phyloP scores from a whole-genome alignment of 2,797 vertebrate genomes.

The Enteromius mattozi region DNA sequence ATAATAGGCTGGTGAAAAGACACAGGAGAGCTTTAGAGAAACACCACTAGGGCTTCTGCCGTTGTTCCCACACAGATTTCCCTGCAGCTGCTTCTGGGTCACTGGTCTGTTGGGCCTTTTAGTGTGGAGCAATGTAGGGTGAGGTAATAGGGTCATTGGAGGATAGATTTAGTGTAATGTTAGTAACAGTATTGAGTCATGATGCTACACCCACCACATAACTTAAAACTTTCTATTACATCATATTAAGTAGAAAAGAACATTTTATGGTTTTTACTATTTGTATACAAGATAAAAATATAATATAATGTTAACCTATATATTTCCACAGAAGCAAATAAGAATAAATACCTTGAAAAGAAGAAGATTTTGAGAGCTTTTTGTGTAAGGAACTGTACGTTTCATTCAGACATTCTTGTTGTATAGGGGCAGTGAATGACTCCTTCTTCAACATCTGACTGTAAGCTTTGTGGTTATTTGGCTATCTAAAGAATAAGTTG shows the following conservation, averaged over 20 bases:
- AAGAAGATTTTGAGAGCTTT: not conserved
- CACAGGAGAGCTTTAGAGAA: conserved; percentile 27
- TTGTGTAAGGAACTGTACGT: not conserved
- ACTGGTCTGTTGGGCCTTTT: conserved; percentile 21
- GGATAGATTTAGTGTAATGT: conserved; percentile 24
- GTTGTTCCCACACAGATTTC: conserved; percentile 44
- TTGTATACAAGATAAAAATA: not conserved
- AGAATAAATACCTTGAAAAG: not conserved
- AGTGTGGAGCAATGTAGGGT: conserved; percentile 29
- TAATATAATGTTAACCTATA: not conserved
- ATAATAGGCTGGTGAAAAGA: conserved; percentile 48
- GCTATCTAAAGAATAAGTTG: not conserved
- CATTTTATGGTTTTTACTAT: not conserved
- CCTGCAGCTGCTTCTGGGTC: conserved; percentile 27
- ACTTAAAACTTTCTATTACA: not conserved
- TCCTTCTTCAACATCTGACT: not conserved
- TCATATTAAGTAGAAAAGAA: not conserved
- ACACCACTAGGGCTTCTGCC: conserved; percentile 18
- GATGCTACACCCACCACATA: conserved; percentile 3
- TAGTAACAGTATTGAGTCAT: conserved; percentile 26
- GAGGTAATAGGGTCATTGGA: conserved; percentile 22
- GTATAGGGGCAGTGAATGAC: not conserved
- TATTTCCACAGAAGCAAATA: not conserved
- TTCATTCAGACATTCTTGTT: not conserved
- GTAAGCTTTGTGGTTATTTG: not conserved